Conservation (phyloP, 2,797 vertebrate genomes). For the Mustela erminea region DNA sequence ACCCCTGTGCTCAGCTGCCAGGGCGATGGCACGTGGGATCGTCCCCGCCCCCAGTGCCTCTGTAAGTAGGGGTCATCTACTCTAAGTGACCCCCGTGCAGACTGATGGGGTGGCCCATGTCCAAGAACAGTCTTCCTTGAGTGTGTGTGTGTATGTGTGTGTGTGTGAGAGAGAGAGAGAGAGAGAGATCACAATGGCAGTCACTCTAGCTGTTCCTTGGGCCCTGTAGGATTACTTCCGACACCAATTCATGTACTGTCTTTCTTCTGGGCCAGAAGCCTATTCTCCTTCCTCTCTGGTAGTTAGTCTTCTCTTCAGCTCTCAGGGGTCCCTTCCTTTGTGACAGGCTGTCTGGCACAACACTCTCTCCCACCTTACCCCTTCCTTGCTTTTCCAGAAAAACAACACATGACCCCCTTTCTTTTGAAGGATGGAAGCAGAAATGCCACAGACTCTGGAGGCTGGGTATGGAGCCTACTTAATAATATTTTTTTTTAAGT, state of each 20-base stretch:
- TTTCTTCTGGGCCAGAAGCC: neutral
- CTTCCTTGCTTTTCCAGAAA: neutral
- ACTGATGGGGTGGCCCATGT: neutral
- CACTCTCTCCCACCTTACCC: neutral
- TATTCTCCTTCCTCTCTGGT: neutral
- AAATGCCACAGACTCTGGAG: neutral
- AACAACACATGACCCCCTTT: neutral
- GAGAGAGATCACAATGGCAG: neutral
- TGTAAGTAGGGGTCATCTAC: conserved; percentile 90
- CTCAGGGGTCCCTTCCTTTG: neutral
- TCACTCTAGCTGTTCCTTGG: neutral
- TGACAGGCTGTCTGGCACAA: neutral
- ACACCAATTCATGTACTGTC: accelerated
- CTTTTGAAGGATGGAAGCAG: neutral
- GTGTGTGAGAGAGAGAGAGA: too few species aligned
- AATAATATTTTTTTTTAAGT: neutral
- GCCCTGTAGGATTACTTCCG: neutral
- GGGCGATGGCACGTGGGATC: conserved; percentile 98
- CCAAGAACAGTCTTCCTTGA: neutral
- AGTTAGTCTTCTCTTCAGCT: neutral
- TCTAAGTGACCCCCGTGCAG: neutral
- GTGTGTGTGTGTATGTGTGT: neutral
- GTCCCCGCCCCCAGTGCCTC: conserved; percentile 95
- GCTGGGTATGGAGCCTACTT: neutral
- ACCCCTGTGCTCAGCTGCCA: conserved; percentile 96